Evolutionary conservation across 2,888 invertebrate genomes (phyloP).

Genomic region (Agonopterix arenella): DNA sequence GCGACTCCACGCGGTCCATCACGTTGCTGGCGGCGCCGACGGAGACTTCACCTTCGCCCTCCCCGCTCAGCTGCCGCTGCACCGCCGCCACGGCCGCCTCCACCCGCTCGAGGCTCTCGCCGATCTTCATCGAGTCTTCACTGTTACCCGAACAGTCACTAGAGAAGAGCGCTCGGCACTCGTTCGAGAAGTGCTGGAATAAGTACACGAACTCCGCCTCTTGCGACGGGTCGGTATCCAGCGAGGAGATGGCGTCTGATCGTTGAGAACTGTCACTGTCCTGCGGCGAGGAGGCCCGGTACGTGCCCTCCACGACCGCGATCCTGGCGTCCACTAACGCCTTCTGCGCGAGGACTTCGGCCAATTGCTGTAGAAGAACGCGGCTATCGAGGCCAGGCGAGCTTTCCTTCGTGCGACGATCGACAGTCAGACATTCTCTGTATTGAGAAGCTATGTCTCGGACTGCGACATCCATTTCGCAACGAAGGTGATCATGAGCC

Average conservation of each 20-base stretch:
- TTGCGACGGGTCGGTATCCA: conserved; percentile 75
- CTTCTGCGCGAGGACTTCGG: conserved; percentile 84
- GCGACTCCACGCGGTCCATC: conserved; percentile 55
- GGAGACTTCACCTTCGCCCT: conserved; percentile 4
- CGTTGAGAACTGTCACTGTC: conserved; percentile 25
- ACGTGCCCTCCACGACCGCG: conserved; percentile 79
- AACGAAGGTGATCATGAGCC: conserved; percentile 82
- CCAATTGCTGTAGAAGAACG: conserved; percentile 76
- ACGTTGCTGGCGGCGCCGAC: conserved; percentile 17
- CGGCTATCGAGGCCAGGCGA: conserved; percentile 51
- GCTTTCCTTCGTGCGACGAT: conserved; percentile 28
- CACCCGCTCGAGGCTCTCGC: conserved; percentile 70
- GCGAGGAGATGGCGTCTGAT: conserved; percentile 58
- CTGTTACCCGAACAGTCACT: conserved; percentile 75
- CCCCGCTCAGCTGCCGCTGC: conserved; percentile 44
- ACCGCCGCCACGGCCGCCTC: conserved; percentile 64
- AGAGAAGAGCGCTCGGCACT: conserved; percentile 78
- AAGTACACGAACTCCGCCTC: conserved; percentile 83
- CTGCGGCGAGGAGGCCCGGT: conserved; percentile 45
- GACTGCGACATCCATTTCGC: conserved; percentile 84
- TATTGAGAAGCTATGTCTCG: conserved; percentile 81
- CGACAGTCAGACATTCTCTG: conserved; percentile 76
- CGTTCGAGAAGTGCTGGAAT: conserved; percentile 79
- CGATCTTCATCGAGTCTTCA: conserved; percentile 75
- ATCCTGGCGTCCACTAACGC: conserved; percentile 87